Evolutionary conservation across 2,113 vertebrate species (phyloP).

Genomic region (Calonectris borealis): DNA sequence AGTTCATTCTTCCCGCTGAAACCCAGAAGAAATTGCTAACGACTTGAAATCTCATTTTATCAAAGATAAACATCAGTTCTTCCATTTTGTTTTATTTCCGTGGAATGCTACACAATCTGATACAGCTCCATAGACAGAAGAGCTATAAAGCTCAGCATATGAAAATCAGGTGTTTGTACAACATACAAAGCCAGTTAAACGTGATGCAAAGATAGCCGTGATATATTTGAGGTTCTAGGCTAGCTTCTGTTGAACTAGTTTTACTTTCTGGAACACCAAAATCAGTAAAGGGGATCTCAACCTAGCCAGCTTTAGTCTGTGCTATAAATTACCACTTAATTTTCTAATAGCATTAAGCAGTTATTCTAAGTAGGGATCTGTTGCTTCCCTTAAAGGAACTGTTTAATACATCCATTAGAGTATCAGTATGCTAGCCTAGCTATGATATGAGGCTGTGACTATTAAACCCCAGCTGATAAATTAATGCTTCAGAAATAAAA

Average conservation of each 20-base stretch:
- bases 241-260: neutral
- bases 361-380: neutral
- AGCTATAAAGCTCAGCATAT: neutral
- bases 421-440: neutral
- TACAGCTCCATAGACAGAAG: neutral
- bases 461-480: neutral
- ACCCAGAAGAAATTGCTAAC: neutral
- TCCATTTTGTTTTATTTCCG: neutral
- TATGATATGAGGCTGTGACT: neutral
- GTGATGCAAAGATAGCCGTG: neutral
- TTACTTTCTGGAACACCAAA: neutral
- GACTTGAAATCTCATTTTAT: neutral
- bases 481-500: neutral
- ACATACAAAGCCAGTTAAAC: too few species aligned
- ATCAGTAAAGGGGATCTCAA: neutral
- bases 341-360: slow-evolving; percentile 40
- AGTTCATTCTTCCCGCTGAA: neutral
- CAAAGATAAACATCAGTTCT: neutral
- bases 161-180: neutral
- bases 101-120: neutral
- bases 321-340: slow-evolving; percentile 39
- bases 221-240: neutral
- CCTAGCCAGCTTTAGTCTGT: neutral
- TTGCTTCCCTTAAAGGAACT: neutral
- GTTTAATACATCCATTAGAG: neutral